Evolutionary conservation across 2,797 vertebrate genomes (phyloP).

Genomic region (Bovichtus diacanthus): DNA sequence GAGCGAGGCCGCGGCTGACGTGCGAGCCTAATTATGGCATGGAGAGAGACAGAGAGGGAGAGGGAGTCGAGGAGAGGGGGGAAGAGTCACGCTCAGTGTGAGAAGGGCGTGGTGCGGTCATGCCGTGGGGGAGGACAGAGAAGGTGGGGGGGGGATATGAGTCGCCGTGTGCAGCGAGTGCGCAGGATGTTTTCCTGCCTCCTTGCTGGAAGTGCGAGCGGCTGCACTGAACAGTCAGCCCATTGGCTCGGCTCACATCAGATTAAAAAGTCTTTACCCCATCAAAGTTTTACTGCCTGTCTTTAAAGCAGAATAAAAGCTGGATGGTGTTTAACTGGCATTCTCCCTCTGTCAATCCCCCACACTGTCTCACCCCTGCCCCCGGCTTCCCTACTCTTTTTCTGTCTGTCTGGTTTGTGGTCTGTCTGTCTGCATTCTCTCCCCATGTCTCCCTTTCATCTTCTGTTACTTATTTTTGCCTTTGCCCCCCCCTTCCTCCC

Average conservation of each 20-base stretch:
- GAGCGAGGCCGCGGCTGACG: slow-evolving; percentile 82
- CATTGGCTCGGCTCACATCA: slow-evolving; percentile 75
- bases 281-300: slow-evolving; percentile 84
- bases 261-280: slow-evolving; percentile 84
- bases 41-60: slow-evolving; percentile 67
- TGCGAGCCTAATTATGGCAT: slow-evolving; percentile 85
- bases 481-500: background rate
- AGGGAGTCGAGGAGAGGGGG: slow-evolving; percentile 34
- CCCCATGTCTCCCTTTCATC: slow-evolving; percentile 33
- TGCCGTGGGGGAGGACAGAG: slow-evolving; percentile 65
- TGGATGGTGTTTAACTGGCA: slow-evolving; percentile 80
- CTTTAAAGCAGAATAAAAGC: slow-evolving; percentile 84
- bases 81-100: slow-evolving; percentile 76
- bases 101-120: slow-evolving; percentile 81
- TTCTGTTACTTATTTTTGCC: slow-evolving; percentile 16
- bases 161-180: slow-evolving; percentile 39
- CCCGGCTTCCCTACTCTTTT: slow-evolving; percentile 23
- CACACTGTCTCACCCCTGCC: slow-evolving; percentile 17
- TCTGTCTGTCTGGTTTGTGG: slow-evolving; percentile 49
- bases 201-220: slow-evolving; percentile 51
- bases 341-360: slow-evolving; percentile 57
- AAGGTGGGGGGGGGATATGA: background rate
- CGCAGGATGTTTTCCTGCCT: slow-evolving; percentile 71
- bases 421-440: slow-evolving; percentile 47
- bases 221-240: slow-evolving; percentile 58